A percentile compares a stretch with the other conserved stretches of the same genome.
Evolutionary conservation across 2,113 vertebrate genomes (phyloP).

Genomic region (Amphilophus citrinellus): DNA sequence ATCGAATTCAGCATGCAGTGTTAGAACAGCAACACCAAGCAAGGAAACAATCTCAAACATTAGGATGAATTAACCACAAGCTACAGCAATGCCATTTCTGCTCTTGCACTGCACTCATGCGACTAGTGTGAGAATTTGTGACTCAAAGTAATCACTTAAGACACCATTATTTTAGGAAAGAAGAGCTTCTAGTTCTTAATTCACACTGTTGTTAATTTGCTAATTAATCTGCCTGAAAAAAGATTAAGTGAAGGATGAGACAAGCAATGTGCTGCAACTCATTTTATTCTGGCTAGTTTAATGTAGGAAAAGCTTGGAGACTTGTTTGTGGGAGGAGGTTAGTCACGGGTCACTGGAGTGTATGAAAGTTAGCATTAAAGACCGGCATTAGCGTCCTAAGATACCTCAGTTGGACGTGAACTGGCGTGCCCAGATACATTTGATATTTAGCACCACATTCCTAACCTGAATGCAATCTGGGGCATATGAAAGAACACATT

Average conservation of each 20-base stretch:
- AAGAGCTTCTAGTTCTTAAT: background rate
- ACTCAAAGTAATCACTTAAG: background rate
- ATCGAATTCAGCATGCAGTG: background rate
- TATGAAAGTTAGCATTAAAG: background rate
- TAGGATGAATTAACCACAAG: background rate
- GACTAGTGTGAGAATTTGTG: background rate
- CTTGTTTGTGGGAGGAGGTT: background rate
- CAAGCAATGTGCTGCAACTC: background rate
- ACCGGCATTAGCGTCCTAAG: background rate
- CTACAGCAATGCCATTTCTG: background rate
- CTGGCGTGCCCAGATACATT: conserved; percentile 36
- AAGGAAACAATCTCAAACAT: background rate
- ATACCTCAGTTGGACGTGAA: conserved; percentile 41
- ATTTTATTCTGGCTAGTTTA: background rate
- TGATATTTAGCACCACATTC: conserved; percentile 68
- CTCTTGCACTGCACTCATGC: too few species aligned
- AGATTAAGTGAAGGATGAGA: background rate
- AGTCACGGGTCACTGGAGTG: background rate
- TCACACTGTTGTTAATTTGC: background rate
- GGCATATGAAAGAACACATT: conserved; percentile 30
- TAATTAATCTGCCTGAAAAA: background rate
- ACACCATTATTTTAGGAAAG: background rate
- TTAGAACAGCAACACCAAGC: background rate
- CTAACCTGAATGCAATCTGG: conserved; percentile 45
- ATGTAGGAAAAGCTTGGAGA: background rate